These are phyloP conservation scores for Cyanocitta stelleri DNA, from an alignment of 2,113 vertebrate genomes.

Conservation along the genomic window DNA sequence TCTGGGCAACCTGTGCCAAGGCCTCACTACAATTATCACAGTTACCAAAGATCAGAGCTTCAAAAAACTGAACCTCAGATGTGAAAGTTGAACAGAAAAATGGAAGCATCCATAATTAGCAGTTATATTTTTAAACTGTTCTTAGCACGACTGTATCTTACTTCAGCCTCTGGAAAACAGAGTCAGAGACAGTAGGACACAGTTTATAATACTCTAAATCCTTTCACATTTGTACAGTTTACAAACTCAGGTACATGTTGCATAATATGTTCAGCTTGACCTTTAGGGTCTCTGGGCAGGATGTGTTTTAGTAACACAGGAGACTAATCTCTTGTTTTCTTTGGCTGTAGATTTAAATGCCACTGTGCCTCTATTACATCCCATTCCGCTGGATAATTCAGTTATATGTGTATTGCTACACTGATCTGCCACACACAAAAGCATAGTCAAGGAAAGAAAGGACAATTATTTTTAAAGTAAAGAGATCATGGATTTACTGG, in stretches of 20 bases:
- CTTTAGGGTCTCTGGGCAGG: neutral
- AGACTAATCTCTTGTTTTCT: neutral
- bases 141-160: neutral
- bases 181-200: neutral
- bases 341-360: neutral
- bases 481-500: neutral
- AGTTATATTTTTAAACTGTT: neutral
- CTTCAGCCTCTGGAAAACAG: neutral
- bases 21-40: neutral
- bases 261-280: neutral
- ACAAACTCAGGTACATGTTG: neutral
- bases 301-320: neutral
- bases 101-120: neutral
- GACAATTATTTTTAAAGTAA: neutral
- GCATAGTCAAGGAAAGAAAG: neutral
- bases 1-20: neutral
- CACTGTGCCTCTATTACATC: neutral
- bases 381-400: neutral
- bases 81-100: neutral
- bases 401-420: neutral
- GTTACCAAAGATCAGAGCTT: neutral
- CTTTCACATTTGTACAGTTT: neutral
- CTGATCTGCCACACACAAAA: neutral
- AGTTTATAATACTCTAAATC: neutral
- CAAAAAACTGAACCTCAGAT: neutral